Base-by-base conservation (phyloP, 2,113 vertebrate genomes). In the Mus spicilegus region DNA sequence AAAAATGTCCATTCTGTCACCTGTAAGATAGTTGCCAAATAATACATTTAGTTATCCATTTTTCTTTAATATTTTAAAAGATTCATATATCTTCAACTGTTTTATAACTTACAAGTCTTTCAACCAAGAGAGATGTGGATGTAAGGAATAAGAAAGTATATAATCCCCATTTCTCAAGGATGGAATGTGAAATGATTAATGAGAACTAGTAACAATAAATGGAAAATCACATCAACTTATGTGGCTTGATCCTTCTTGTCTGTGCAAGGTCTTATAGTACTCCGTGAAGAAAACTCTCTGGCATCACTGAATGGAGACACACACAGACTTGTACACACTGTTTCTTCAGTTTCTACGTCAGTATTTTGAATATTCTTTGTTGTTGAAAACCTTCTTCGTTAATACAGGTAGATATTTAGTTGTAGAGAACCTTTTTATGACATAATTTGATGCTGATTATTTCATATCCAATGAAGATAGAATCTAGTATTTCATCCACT, bases 61-160 rank as follows among this genome's bases (percentile, higher is more conserved):
- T 89, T 77, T 86, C 77, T 75, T 69, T 93, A 54, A 54, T 93
- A 61, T 82, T 91, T 95, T 93, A 89, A 95, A 90, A 26, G 10
- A 84, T 70, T 46, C 56, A 73, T 84, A 19, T 87, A 61, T 87
- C 54, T 89, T 95, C 1, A 20, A 56, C 39, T 63, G 14, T 46
- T 86, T 56, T 84, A 13, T 72, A 86, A 90, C 89, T 93, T 81
- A 49, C 28, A 93, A 5, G 72, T 75, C 63, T 65, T 94, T 93
- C 63, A 46, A 87, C 26, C 54, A 82, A 89, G 87, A 80, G 49
- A 5, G 11, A 49, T 91, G 24, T 75, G 20, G 17, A 46, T 56
- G 1, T 86, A 61, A 93, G 58, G 51, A 91, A 39, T 78, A 86
- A 10, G 2, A 65, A 93, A 91, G 87, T 39, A 63, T 42, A 42